These are phyloP conservation scores for Oncorhynchus nerka DNA, from an alignment of 2,113 vertebrate genomes.

Conservation along the genomic window DNA sequence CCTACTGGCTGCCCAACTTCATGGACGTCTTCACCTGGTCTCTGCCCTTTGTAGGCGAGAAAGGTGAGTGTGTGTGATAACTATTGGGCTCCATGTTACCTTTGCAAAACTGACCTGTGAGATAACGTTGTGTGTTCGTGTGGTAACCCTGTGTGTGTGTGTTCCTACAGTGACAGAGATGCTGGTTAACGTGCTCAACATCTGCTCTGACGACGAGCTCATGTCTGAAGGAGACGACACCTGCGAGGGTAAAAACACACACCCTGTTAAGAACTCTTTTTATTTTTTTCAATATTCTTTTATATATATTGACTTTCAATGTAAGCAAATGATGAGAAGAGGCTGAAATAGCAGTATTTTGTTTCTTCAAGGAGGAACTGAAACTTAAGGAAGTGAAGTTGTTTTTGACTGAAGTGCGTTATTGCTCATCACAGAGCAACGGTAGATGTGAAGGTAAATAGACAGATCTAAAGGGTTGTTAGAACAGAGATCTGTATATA, in stretches of 20 bases:
- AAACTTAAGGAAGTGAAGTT: neutral
- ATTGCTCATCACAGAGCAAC: no score
- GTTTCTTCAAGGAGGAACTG: neutral
- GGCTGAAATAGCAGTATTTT: no score
- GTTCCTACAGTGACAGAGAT: slow-evolving; percentile 90
- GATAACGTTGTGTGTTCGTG: slow-evolving; percentile 32
- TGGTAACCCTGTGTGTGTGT: slow-evolving; percentile 20
- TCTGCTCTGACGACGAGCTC: slow-evolving; percentile 98
- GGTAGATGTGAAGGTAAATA: no score
- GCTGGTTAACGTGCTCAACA: slow-evolving; percentile 98
- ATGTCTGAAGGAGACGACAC: slow-evolving; percentile 98
- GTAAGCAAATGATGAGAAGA: no score
- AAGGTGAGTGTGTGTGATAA: slow-evolving; percentile 76
- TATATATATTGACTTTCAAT: neutral
- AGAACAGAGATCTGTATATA: no score
- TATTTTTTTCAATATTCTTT: no score
- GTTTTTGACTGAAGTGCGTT: neutral
- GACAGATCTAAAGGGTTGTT: no score
- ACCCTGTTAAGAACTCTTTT: no score
- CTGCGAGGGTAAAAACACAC: slow-evolving; percentile 85
- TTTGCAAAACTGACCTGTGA: slow-evolving; percentile 1
- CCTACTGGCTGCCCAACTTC: slow-evolving; percentile 99
- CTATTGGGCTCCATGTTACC: no score
- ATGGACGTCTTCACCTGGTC: slow-evolving; percentile 99
- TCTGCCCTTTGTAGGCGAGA: slow-evolving; percentile 98